Evolutionary conservation across 2,113 vertebrate species (phyloP), one percentile per base, ranked within the genome.

Genomic region (Hippocampus zosterae): DNA sequence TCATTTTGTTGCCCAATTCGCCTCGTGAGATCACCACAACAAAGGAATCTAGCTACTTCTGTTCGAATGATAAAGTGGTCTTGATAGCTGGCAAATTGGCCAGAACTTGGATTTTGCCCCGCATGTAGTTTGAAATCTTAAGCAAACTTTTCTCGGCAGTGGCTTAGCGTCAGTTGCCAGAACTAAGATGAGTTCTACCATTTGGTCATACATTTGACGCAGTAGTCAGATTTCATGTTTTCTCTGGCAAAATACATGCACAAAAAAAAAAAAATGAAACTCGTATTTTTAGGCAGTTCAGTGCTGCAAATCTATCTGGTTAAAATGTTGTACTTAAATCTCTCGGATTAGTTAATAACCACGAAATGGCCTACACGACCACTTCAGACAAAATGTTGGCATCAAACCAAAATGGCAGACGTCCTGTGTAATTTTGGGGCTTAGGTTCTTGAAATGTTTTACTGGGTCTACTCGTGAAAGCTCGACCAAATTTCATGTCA

Each of bases 21-120:
- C 70, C 65, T 72, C 65, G 75, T 81, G 71, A 67, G 65, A 70
- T 50, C 79, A 74, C 80, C 73, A 83, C 70, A 76, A 78, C 72
- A 80, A 73, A 70, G 27, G 72, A 69, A 66, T 55, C 63, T 23
- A 21, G 42, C 52, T 27, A 77, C 46, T 72, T 74, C 68, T 81
- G 61, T 73, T 76, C 59, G 57, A 79, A 57, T 65, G 52, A 74
- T 70, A 74, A 73, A 29, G 67, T 53, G 50, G 61, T 42, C 19
- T 37, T 37, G 33, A 37, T 37, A 37, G 77, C 66, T 1, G 55
- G 56, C 55, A 67, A 2, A 76, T 81, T 75, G 37, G 72, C 70
- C 15, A 55, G 33, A 16, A 40, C 78, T 69, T 70, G 69, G 64
- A 62, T 60, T 70, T 71, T 71, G 66, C 16, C 73, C 55, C 62